Base-by-base conservation (phyloP, 2,888 invertebrate genomes). In the Drosophila algonquin region DNA sequence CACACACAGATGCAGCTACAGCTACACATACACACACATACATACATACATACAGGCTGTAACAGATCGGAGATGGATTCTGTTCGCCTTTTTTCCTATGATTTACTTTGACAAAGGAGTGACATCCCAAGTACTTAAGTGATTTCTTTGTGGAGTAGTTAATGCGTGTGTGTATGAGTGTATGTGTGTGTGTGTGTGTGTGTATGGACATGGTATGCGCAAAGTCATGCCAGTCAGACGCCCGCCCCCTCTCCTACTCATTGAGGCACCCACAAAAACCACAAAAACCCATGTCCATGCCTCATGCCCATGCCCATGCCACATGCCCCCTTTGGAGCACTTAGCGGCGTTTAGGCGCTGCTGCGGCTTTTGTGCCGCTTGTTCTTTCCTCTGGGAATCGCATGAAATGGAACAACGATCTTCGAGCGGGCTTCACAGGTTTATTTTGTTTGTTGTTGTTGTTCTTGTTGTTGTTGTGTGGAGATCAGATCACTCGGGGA, bases 111-210 rank as follows among this genome's bases (percentile, higher is more conserved):
- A 85, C 89, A 87, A 81, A 88, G 84, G 89, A 85, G 86, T 83
- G 89, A 85, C 87, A 88, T 88, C 83, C 40, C 89, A 88, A 85
- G 85, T 88, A 88, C 89, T 85, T 88, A 85, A 84, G 84, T 84
- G 84, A 84, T 84, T 88, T 86, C 87, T 88, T 84, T 88, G 88
- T 84, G 84, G 84, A 80, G 87, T 88, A 88, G 89, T 88, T 88
- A 88, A 88, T 86, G 87, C 86, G 89, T 72, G 74, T 78, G 76
- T 80, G 80, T 32, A 9, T 32, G 30, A 9, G 9, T 9, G 1
- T 6, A 0, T 6, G 5, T 27, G 30, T 32, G 9, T 9, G 1
- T 6, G 5, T 6, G 5, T 27, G 30, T 30, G 30, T 30, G 88
- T 88, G 85, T 87, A 83, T 76, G 76, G 78, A 72, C 1, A 54